Evolutionary conservation across 2,888 invertebrate species (phyloP), one percentile per base, ranked within the genome.

Genomic region (Dorcus parallelipipedus): DNA sequence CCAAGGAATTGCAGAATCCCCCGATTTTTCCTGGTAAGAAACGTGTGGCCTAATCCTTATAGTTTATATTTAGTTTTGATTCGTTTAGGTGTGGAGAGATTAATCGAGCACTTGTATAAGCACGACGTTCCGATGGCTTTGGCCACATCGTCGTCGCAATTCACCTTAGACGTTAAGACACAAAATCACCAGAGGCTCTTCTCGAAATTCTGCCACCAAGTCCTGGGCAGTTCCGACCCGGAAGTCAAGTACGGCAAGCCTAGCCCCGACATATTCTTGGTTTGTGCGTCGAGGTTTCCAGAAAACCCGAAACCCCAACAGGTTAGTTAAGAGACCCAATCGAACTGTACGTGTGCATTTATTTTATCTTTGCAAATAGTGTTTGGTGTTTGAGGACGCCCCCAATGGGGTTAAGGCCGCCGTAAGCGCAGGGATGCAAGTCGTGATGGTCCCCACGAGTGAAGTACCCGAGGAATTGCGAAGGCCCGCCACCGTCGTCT

Each of bases 191-290:
- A 74, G 51, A 78, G 81, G n/a, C 58, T 83, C 7, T 83, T 85
- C 62, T 70, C 74, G 6, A 64, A 82, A 57, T 84, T 85, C 68
- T 72, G 80, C 64, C 87, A 87, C 65, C 76, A 81, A 57, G 88
- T 90, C 0, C 79, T 84, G 56, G 86, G 85, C 6, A 83, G 84
- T 41, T 81, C 83, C 47, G 89, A 90, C 74, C 82, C 86, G 1
- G 87, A 87, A 57, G 86, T 90, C 1, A 83, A 82, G 67, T 72
- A 80, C 45, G 88, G 89, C n/a, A 90, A 90, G 78, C 90, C 90
- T 3, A 81, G 81, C 45, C 89, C 90, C 0, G 88, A 89, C 73
- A 85, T 86, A 62, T 90, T 87, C 73, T 74, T 86, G 10, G 80
- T 88, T 4, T 83, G 84, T 67, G 85, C 86, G 2, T 76, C 78